A percentile compares a stretch with the other conserved stretches of the same genome.
Evolutionary conservation across 2,888 invertebrate genomes (phyloP).

Genomic region (Lasius fuliginosus): DNA sequence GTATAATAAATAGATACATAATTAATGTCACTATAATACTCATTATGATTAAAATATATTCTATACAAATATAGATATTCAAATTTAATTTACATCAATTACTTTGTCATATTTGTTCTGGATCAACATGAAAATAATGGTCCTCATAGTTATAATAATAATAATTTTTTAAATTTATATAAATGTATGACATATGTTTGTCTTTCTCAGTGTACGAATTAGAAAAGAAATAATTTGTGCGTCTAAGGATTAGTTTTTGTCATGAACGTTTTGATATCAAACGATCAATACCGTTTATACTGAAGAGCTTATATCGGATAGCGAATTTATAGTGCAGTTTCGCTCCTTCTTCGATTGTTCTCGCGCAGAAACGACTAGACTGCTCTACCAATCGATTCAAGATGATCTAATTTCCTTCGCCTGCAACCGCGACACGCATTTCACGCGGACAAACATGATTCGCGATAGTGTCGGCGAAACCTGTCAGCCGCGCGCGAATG

Average conservation of each 20-base stretch:
- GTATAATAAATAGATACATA: background rate
- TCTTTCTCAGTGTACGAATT: background rate
- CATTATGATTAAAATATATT: background rate
- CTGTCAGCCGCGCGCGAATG: background rate
- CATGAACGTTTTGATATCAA: background rate
- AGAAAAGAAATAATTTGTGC: background rate
- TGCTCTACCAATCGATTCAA: background rate
- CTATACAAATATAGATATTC: background rate
- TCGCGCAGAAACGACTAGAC: constrained; percentile 25
- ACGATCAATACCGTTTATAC: constrained; percentile 63
- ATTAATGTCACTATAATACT: background rate
- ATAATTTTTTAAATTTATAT: background rate
- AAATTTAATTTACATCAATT: background rate
- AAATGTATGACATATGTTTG: background rate
- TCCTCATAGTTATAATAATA: background rate
- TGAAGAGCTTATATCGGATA: constrained; percentile 38
- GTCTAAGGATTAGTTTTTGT: background rate
- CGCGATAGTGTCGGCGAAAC: constrained; percentile 54
- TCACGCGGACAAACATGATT: constrained; percentile 64
- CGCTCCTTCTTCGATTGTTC: constrained; percentile 57
- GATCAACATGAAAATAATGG: background rate
- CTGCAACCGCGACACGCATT: constrained; percentile 51
- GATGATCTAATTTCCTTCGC: constrained; percentile 70
- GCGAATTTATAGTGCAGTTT: constrained; percentile 59
- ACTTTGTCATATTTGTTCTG: background rate